Percentiles rank a stretch among this genome's conserved stretches.
Conservation (phyloP, 2,797 vertebrate species). For the Pseudochaenichthys georgianus region DNA sequence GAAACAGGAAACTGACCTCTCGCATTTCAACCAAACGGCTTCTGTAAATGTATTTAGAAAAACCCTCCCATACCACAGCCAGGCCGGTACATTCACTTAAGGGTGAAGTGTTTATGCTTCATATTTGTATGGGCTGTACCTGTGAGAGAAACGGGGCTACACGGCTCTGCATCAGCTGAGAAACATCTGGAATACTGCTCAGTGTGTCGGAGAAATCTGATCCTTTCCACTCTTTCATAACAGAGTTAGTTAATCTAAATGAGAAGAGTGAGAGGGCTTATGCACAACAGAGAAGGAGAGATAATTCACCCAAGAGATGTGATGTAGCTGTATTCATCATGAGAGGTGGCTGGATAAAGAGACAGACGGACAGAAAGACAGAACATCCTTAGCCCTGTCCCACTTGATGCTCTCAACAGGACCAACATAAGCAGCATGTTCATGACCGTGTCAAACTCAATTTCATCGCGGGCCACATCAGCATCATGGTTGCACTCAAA, state of each 20-base stretch:
- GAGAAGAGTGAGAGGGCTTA: slow-evolving; percentile 14
- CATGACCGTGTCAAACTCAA: background rate
- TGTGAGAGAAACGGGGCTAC: background rate
- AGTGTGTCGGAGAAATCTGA: background rate
- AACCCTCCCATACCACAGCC: slow-evolving; percentile 8
- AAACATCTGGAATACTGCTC: slow-evolving; percentile 13
- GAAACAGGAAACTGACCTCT: background rate
- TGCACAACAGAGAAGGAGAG: slow-evolving; percentile 3
- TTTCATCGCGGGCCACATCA: no score
- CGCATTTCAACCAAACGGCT: background rate
- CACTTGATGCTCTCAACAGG: background rate
- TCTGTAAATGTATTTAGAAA: slow-evolving; percentile 8
- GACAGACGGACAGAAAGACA: no score
- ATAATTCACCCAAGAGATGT: slow-evolving; percentile 7
- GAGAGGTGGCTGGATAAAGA: background rate
- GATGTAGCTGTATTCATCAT: background rate
- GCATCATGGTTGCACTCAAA: no score
- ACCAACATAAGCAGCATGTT: background rate
- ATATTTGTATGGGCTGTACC: slow-evolving; percentile 4
- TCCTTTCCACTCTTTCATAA: slow-evolving; percentile 27
- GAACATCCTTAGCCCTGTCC: background rate
- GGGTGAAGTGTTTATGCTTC: slow-evolving; percentile 36
- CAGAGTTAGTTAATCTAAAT: background rate
- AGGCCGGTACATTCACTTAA: slow-evolving; percentile 62
- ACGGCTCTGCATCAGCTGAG: background rate